phyloP scores from a whole-genome alignment of 2,113 vertebrate genomes.

The Grantiella picta region DNA sequence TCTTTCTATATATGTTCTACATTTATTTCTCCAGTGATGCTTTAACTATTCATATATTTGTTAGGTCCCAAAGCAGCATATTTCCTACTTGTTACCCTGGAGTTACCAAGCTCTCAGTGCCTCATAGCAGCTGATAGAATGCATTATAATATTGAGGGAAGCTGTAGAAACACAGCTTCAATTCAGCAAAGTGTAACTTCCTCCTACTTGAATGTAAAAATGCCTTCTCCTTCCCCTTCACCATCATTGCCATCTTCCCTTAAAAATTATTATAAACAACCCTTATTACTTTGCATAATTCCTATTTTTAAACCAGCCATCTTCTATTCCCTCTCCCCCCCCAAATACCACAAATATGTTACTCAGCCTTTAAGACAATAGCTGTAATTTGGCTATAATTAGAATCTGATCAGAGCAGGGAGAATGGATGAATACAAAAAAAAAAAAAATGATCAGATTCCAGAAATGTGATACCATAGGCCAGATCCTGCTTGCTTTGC shows the following conservation, averaged over 20 bases:
- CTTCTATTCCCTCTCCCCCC: not conserved
- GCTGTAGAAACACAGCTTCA: not conserved
- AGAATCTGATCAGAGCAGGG: constrained; percentile 57
- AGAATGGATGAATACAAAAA: constrained; percentile 50
- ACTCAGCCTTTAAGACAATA: constrained; percentile 52
- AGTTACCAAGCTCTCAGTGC: not conserved
- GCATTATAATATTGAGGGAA: not conserved
- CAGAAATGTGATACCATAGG: constrained; percentile 38
- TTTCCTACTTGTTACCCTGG: not conserved
- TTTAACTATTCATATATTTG: not conserved
- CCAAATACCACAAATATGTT: constrained; percentile 43
- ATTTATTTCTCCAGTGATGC: not conserved
- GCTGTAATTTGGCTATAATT: constrained; percentile 50
- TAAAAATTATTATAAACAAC: not conserved
- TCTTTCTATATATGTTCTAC: not conserved
- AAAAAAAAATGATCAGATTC: constrained; percentile 50
- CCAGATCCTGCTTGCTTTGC: constrained; percentile 26
- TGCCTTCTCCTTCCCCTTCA: not conserved
- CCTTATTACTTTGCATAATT: constrained; percentile 17
- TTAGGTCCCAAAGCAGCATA: not conserved
- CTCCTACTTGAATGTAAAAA: not conserved
- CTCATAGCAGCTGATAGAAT: not conserved
- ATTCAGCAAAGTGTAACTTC: not conserved
- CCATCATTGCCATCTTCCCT: not conserved
- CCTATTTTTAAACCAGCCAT: constrained; percentile 30